Conservation (phyloP, 2,113 vertebrate species). For the Uropsilus gracilis region DNA sequence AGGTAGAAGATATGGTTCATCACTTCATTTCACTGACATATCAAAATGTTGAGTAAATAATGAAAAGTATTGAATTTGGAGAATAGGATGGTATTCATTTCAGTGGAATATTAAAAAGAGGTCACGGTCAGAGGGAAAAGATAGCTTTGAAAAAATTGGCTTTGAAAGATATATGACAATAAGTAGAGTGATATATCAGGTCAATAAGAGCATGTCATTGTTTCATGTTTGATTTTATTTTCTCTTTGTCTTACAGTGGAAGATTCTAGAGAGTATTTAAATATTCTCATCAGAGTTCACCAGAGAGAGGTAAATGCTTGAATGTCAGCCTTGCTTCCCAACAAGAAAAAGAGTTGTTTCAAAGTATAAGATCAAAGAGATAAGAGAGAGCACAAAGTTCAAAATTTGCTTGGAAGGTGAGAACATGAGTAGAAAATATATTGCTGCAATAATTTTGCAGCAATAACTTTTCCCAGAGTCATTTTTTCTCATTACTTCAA, state of each 20-base stretch:
- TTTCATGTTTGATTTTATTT: neutral
- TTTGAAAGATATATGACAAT: neutral
- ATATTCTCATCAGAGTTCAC: neutral
- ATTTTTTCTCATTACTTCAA: slow-evolving; percentile 40
- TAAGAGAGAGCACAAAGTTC: slow-evolving; percentile 55
- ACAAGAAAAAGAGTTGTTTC: slow-evolving; percentile 20
- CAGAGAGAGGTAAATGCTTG: neutral
- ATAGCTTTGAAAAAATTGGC: neutral
- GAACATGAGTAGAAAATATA: slow-evolving; percentile 59
- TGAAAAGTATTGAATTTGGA: neutral
- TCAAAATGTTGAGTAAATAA: neutral
- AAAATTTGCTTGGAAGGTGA: slow-evolving; percentile 56
- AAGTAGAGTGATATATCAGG: neutral
- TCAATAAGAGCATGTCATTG: neutral
- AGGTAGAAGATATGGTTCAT: neutral
- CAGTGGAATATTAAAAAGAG: neutral
- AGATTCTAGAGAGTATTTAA: neutral
- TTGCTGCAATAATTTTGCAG: slow-evolving; percentile 31
- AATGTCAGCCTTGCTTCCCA: neutral
- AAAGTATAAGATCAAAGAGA: slow-evolving; percentile 60
- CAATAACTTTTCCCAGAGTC: slow-evolving; percentile 34
- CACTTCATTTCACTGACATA: neutral
- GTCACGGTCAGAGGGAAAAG: neutral
- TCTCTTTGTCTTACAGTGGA: neutral
- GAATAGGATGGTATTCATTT: neutral